These are phyloP conservation scores for Spatulosminthurus flaviceps DNA, from an alignment of 2,888 invertebrate genomes.

Conservation along the genomic window DNA sequence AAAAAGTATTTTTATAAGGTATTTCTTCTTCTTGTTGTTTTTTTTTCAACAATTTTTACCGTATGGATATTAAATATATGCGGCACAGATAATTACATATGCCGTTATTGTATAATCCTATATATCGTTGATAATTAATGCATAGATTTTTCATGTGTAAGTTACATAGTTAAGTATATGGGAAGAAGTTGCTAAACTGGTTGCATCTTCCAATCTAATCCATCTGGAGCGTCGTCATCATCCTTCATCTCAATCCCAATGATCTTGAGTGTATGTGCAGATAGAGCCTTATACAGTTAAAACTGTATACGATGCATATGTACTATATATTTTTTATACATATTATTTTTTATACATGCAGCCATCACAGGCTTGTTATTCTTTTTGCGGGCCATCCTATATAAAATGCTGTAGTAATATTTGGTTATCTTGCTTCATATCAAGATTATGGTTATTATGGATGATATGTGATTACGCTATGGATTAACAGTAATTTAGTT, in stretches of 20 bases:
- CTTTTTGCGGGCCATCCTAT: not conserved
- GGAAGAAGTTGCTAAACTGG: slow-evolving; percentile 38
- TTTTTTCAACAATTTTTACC: not conserved
- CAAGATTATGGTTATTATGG: slow-evolving; percentile 12
- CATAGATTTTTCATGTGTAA: not conserved
- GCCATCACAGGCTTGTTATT: too few relatives aligned
- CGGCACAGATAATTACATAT: slow-evolving; percentile 12
- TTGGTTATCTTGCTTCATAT: not conserved
- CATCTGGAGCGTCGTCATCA: slow-evolving; percentile 38
- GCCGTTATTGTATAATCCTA: slow-evolving; percentile 18
- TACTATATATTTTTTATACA: too few relatives aligned
- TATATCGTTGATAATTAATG: slow-evolving; percentile 11
- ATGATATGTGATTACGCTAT: slow-evolving; percentile 9
- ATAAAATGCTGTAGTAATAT: too few relatives aligned
- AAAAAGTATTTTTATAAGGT: too few relatives aligned
- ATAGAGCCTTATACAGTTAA: too few relatives aligned
- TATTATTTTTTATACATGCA: too few relatives aligned
- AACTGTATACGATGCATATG: too few relatives aligned
- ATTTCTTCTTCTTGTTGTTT: too few relatives aligned
- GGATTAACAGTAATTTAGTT: slow-evolving; percentile 1
- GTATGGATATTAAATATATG: not conserved
- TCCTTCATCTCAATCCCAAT: slow-evolving; percentile 10
- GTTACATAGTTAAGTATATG: too few relatives aligned
- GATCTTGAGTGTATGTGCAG: not conserved
- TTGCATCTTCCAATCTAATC: slow-evolving; percentile 21